Evolutionary conservation across 2,888 invertebrate species (phyloP).

Genomic region (Nemurella pictetii): DNA sequence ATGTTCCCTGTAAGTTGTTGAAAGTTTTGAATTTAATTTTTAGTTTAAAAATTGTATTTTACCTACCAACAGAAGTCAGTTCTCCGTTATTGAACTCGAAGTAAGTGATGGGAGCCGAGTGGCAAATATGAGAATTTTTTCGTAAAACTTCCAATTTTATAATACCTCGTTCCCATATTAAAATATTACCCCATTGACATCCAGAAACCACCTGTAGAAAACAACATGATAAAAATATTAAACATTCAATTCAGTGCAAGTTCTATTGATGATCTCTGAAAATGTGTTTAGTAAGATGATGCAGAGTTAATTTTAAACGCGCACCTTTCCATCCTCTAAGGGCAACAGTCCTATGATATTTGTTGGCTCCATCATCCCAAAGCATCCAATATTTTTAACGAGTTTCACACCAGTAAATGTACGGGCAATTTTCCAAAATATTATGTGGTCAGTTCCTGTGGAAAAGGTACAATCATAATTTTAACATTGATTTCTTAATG

Average conservation of each 20-base stretch:
- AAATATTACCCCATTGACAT: constrained; percentile 87
- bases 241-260: too few relatives aligned
- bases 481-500: not conserved
- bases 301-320: not conserved
- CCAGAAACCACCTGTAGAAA: constrained; percentile 74
- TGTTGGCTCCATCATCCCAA: constrained; percentile 87
- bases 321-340: constrained; percentile 73
- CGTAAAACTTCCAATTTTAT: constrained; percentile 83
- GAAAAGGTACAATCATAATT: not conserved
- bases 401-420: constrained; percentile 92
- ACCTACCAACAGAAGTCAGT: constrained; percentile 56
- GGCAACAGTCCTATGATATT: constrained; percentile 83
- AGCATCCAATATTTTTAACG: constrained; percentile 84
- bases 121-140: constrained; percentile 72
- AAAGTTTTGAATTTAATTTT: not conserved
- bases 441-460: constrained; percentile 67
- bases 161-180: constrained; percentile 88
- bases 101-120: constrained; percentile 71
- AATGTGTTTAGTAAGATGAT: too few relatives aligned
- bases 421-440: constrained; percentile 90
- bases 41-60: not conserved
- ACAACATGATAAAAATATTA: not conserved
- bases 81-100: constrained; percentile 59
- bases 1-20: not conserved
- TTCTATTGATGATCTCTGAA: not conserved